A percentile compares a stretch with the other conserved stretches of the same genome.
These are phyloP conservation scores for Eupithecia insigniata DNA, from an alignment of 2,888 invertebrate genomes.

Conservation along the genomic window DNA sequence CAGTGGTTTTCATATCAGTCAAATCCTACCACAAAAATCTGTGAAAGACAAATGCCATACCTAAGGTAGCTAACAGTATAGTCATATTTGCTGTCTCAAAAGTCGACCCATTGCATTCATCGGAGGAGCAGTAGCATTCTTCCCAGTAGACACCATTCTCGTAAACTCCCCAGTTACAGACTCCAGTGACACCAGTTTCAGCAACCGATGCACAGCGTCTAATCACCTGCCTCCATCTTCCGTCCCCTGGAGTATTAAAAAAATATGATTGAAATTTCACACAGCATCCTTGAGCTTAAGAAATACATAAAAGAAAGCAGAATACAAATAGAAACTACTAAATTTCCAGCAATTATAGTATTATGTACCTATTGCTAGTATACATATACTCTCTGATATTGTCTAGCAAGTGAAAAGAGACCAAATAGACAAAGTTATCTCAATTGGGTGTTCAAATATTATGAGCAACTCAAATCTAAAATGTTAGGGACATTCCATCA, in stretches of 20 bases:
- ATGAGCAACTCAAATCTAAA: no score
- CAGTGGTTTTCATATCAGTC: slow-evolving; percentile 7
- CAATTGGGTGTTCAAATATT: background rate
- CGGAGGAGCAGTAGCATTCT: slow-evolving; percentile 96
- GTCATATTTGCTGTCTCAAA: slow-evolving; percentile 54
- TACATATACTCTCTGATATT: background rate
- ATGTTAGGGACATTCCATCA: no score
- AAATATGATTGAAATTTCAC: background rate
- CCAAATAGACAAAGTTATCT: background rate
- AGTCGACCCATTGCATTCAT: slow-evolving; percentile 90
- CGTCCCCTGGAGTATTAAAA: slow-evolving; percentile 91
- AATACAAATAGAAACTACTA: background rate
- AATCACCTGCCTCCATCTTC: slow-evolving; percentile 96
- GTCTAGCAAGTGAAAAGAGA: background rate
- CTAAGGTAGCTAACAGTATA: slow-evolving; percentile 46
- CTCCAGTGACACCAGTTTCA: slow-evolving; percentile 95
- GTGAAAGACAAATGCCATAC: slow-evolving; percentile 12
- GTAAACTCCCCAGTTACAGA: slow-evolving; percentile 98
- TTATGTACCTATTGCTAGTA: no score
- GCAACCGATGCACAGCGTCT: slow-evolving; percentile 95
- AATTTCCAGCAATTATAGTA: background rate
- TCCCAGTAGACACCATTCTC: slow-evolving; percentile 98
- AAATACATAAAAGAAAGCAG: background rate
- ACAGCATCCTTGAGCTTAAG: background rate
- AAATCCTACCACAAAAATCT: slow-evolving; percentile 22